These are phyloP conservation scores for Odocoileus hemionus DNA, from an alignment of 2,113 vertebrate genomes.

Conservation along the genomic window DNA sequence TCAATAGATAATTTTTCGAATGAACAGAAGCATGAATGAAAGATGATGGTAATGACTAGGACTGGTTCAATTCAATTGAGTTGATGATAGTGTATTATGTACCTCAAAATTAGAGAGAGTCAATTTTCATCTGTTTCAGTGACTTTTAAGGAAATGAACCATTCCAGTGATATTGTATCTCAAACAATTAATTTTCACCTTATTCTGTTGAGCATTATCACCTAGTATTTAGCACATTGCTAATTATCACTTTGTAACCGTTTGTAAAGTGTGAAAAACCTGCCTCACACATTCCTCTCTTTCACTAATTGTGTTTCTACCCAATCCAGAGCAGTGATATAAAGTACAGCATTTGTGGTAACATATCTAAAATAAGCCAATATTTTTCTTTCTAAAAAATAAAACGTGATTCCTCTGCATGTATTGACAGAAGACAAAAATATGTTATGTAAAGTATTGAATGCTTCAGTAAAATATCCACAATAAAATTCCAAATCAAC, in stretches of 20 bases:
- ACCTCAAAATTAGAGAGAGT: slow-evolving; percentile 31
- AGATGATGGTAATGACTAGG: slow-evolving; percentile 37
- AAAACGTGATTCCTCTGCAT: background rate
- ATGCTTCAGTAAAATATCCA: background rate
- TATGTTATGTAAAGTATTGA: background rate
- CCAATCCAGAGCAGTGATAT: background rate
- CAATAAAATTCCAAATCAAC: background rate
- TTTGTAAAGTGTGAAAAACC: slow-evolving; percentile 73
- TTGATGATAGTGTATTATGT: slow-evolving; percentile 41
- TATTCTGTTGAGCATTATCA: slow-evolving; percentile 69
- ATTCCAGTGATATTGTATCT: slow-evolving; percentile 40
- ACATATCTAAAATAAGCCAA: slow-evolving; percentile 37
- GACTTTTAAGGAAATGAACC: slow-evolving; percentile 60
- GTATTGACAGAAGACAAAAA: background rate
- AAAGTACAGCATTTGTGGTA: background rate
- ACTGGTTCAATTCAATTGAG: slow-evolving; percentile 32
- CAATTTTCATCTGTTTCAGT: slow-evolving; percentile 52
- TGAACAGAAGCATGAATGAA: slow-evolving; percentile 66
- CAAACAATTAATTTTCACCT: slow-evolving; percentile 75
- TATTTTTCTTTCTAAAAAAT: background rate
- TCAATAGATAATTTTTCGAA: slow-evolving; percentile 44
- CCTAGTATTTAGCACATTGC: slow-evolving; percentile 73
- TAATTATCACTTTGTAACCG: slow-evolving; percentile 74
- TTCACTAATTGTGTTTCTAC: slow-evolving; percentile 52
- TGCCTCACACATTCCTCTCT: slow-evolving; percentile 13